Conservation (phyloP, 1,140 invertebrate species). For the Paraescarpia echinospica region DNA sequence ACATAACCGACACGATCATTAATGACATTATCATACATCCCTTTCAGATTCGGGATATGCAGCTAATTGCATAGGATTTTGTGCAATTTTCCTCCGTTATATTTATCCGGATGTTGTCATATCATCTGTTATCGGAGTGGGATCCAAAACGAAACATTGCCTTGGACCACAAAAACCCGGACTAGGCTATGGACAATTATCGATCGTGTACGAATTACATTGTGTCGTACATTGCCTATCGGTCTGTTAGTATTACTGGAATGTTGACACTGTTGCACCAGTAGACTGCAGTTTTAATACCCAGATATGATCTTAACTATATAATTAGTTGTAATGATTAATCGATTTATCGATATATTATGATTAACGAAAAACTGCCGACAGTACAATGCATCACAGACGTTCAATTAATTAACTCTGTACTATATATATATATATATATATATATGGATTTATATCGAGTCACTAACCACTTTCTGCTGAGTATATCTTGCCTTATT, state of each 20-base stretch:
- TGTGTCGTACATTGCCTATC: not conserved
- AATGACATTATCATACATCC: not conserved
- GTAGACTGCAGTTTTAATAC: not conserved
- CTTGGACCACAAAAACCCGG: not conserved
- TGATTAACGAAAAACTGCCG: no score
- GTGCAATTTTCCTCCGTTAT: not conserved
- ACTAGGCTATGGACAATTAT: not conserved
- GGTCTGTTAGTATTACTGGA: no score
- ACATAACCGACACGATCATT: not conserved
- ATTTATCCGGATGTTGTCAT: not conserved
- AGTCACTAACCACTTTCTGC: no score
- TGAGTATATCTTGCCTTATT: no score
- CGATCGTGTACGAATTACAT: not conserved
- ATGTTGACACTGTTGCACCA: no score
- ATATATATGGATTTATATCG: no score
- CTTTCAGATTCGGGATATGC: not conserved
- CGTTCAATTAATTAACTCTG: no score
- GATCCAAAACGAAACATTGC: not conserved
- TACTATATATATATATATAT: no score
- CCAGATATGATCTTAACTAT: no score
- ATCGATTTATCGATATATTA: no score
- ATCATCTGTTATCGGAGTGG: not conserved
- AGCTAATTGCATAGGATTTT: not conserved
- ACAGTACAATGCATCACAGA: no score
- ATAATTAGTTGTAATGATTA: no score